Percentiles rank a stretch among this genome's conserved stretches.
Evolutionary conservation across 2,113 vertebrate species (phyloP).

Genomic region (Neomonachus schauinslandi): DNA sequence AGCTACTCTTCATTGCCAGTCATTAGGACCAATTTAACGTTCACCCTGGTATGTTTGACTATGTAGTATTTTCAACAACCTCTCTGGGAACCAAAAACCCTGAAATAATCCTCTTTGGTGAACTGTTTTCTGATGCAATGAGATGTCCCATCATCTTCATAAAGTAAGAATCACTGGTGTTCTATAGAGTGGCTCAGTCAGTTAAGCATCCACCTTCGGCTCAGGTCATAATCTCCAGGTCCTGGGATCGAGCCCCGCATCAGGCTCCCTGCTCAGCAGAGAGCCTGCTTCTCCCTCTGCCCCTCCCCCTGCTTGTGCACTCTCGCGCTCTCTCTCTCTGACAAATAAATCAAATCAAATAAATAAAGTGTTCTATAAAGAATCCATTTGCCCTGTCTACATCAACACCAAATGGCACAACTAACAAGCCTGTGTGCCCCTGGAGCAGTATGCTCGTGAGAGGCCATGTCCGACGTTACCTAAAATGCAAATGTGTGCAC

Average conservation of each 20-base stretch:
- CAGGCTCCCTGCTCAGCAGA: too few relatives aligned
- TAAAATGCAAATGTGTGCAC: not conserved
- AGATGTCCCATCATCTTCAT: not conserved
- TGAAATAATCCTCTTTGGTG: not conserved
- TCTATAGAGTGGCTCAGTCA: not conserved
- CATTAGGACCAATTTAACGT: slow-evolving; percentile 30
- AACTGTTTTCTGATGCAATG: not conserved
- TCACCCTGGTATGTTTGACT: not conserved
- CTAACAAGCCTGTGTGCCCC: not conserved
- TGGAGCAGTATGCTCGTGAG: not conserved
- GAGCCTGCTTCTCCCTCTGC: not conserved
- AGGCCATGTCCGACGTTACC: not conserved
- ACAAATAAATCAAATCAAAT: not conserved
- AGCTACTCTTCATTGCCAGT: not conserved
- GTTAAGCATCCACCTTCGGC: not conserved
- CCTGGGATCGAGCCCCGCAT: not conserved
- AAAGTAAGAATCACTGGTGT: slow-evolving; percentile 19
- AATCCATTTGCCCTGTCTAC: not conserved
- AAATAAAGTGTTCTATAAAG: not conserved
- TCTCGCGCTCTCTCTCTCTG: not conserved
- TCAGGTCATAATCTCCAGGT: not conserved
- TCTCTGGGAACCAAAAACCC: not conserved
- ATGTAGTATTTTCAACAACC: not conserved
- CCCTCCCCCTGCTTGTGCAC: not conserved
- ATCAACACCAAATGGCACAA: not conserved